Conservation (phyloP, 2,113 vertebrate species). For the Acanthochromis polyacanthus region DNA sequence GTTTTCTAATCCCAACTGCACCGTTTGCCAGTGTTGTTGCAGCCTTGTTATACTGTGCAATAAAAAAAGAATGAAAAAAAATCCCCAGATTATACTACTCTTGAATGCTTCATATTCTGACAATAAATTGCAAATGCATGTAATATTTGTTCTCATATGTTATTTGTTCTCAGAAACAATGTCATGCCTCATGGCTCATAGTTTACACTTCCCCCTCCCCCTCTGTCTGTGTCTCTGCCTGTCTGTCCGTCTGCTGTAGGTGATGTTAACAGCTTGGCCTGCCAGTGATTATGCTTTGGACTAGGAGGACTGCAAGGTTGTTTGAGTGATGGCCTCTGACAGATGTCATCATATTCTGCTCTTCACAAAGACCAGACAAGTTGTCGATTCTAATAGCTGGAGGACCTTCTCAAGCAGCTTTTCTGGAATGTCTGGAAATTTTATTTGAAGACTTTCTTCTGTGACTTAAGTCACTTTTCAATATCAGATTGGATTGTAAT, state of each 20-base stretch:
- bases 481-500: background rate
- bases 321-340: background rate
- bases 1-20: no score
- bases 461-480: background rate
- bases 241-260: conserved; percentile 11
- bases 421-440: background rate
- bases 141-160: background rate
- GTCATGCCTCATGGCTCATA: background rate
- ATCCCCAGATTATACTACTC: no score
- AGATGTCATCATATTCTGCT: background rate
- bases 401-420: background rate
- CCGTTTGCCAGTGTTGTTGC: no score
- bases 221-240: background rate
- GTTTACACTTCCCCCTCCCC: background rate
- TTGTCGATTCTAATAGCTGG: no score
- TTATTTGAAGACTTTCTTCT: conserved; percentile 2
- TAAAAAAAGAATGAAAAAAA: no score
- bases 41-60: no score
- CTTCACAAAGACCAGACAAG: background rate
- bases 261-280: background rate
- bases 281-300: background rate
- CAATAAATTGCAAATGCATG: background rate
- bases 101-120: no score
- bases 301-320: background rate
- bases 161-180: background rate